A percentile compares a stretch with the other conserved stretches of the same genome.
These are phyloP conservation scores for Scaptomyza montana DNA, from an alignment of 1,140 invertebrate genomes.

Conservation along the genomic window DNA sequence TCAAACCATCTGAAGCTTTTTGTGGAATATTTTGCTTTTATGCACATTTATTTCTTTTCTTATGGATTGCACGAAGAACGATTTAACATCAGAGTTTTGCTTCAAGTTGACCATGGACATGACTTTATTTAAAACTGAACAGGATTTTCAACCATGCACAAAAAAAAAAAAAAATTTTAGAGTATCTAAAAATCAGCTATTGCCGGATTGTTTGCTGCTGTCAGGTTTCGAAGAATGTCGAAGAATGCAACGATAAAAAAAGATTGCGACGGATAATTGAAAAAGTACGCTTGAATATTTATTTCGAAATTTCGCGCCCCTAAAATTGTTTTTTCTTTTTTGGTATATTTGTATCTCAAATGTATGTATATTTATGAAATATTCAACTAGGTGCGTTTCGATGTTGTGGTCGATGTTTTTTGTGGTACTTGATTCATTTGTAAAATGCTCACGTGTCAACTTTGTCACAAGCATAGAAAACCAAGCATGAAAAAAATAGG, in stretches of 20 bases:
- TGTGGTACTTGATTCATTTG: conserved; percentile 39
- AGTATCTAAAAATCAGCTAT: conserved; percentile 3
- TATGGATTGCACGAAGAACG: too few species aligned
- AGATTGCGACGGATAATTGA: conserved; percentile 32
- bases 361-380: conserved; percentile 62
- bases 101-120: too few species aligned
- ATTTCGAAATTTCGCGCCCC: conserved; percentile 42
- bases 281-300: conserved; percentile 60
- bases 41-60: neutral
- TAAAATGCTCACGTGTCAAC: conserved; percentile 71
- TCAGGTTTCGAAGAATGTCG: conserved; percentile 22
- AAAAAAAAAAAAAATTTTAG: neutral
- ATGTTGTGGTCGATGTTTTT: conserved; percentile 34
- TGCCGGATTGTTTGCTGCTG: neutral
- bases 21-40: neutral
- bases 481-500: conserved; percentile 23
- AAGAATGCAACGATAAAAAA: conserved; percentile 50
- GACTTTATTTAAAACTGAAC: too few species aligned
- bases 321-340: conserved; percentile 24
- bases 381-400: conserved; percentile 39
- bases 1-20: conserved; percentile 2
- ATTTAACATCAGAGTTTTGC: too few species aligned
- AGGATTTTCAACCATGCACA: too few species aligned
- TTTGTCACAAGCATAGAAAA: conserved; percentile 48
- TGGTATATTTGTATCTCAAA: conserved; percentile 47